Evolutionary conservation across 1,140 invertebrate genomes (phyloP).

Genomic region (Tetramorium parvispinum): DNA sequence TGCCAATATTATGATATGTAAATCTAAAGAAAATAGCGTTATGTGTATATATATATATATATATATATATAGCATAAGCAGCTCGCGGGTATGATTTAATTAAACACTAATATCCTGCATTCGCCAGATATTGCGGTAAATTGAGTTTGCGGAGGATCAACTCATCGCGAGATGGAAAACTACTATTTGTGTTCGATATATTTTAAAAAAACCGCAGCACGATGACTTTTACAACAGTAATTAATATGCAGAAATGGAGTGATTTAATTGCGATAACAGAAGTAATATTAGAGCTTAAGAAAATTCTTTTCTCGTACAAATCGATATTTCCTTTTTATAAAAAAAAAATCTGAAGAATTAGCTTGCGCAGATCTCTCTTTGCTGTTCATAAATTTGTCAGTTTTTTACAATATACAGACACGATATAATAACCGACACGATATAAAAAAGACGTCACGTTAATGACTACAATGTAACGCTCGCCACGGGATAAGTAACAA

Average conservation of each 20-base stretch:
- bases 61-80: too few species aligned
- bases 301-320: neutral
- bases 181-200: conserved; percentile 12
- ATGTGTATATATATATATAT: too few species aligned
- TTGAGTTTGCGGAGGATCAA: conserved; percentile 12
- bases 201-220: neutral
- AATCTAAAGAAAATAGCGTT: conserved; percentile 18
- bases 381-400: neutral
- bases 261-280: neutral
- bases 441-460: neutral
- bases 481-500: neutral
- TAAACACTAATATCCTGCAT: conserved; percentile 24
- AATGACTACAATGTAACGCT: conserved; percentile 16
- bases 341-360: neutral
- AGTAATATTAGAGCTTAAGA: neutral
- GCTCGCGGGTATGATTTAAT: conserved; percentile 6
- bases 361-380: neutral
- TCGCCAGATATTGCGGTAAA: conserved; percentile 17
- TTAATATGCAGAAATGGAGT: neutral
- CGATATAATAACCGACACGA: neutral
- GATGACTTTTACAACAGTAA: neutral
- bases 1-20: neutral
- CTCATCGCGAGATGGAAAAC: conserved; percentile 34
- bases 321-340: neutral
- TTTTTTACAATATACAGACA: neutral